Conservation (phyloP, 92 coral and sea anemone species). For the Epizoanthus ramosus region DNA sequence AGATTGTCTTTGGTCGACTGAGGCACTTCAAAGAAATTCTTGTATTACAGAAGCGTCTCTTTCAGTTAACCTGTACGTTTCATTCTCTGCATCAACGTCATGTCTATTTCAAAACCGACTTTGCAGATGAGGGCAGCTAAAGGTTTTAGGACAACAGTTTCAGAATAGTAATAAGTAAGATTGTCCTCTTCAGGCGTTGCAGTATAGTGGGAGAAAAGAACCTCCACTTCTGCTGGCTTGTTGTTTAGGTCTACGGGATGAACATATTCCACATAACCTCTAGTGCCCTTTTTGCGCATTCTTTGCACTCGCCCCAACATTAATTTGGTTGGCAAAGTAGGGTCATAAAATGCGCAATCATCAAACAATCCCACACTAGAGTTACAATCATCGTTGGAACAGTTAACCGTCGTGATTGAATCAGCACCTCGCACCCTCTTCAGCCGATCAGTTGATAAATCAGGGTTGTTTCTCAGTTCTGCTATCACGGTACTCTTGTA, state of each 20-base stretch:
- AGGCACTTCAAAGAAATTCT: neutral
- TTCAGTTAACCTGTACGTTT: slow-evolving; percentile 23
- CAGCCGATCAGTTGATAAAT: slow-evolving; percentile 50
- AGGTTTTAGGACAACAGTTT: slow-evolving; percentile 47
- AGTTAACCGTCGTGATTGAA: neutral
- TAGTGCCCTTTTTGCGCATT: slow-evolving; percentile 55
- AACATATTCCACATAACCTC: slow-evolving; percentile 58
- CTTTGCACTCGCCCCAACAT: slow-evolving; percentile 54
- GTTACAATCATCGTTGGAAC: slow-evolving; percentile 30
- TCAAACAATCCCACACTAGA: slow-evolving; percentile 48
- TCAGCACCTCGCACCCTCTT: slow-evolving; percentile 50
- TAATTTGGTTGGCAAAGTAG: neutral
- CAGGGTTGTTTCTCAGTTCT: slow-evolving; percentile 54
- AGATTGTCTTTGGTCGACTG: slow-evolving; percentile 15
- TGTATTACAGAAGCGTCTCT: neutral
- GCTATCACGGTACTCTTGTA: slow-evolving; percentile 57
- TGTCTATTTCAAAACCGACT: slow-evolving; percentile 14
- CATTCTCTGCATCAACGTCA: slow-evolving; percentile 3
- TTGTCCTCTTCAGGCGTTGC: slow-evolving; percentile 33
- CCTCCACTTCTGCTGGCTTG: slow-evolving; percentile 55
- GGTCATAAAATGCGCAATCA: slow-evolving; percentile 55
- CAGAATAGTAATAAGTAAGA: slow-evolving; percentile 42
- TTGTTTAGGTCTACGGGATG: slow-evolving; percentile 46
- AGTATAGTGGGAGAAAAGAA: slow-evolving; percentile 43
- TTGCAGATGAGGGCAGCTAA: slow-evolving; percentile 48